phyloP scores from a whole-genome alignment of 2,113 vertebrate species.

The Malurus melanocephalus region DNA sequence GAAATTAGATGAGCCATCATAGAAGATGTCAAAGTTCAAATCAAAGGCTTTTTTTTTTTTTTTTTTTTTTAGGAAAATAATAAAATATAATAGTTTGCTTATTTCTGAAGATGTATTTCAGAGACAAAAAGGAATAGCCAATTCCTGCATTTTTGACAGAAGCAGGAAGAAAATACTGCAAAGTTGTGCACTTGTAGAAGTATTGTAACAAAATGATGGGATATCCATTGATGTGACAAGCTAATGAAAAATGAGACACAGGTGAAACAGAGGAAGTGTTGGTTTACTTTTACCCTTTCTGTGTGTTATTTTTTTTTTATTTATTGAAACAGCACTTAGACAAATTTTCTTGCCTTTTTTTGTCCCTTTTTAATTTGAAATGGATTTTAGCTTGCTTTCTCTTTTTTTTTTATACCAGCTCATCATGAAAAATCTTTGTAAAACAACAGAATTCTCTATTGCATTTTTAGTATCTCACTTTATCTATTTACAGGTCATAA shows the following conservation, averaged over 20 bases:
- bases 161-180: not conserved
- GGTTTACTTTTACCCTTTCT: not conserved
- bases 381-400: not conserved
- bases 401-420: not conserved
- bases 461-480: not conserved
- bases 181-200: not conserved
- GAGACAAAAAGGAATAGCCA: not conserved
- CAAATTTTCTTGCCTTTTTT: not conserved
- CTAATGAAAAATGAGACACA: not conserved
- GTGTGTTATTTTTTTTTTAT: not conserved
- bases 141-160: not conserved
- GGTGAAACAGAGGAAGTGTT: not conserved
- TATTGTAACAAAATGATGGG: not conserved
- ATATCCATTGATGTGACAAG: not conserved
- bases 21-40: not conserved
- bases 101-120: not conserved
- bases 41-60: not conserved
- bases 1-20: not conserved
- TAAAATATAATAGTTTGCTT: not conserved
- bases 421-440: not conserved
- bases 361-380: not conserved
- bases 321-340: not conserved
- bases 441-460: not conserved
- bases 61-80: not conserved
- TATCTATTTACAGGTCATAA: slow-evolving; percentile 1